Percentiles rank a stretch among this genome's conserved stretches.
phyloP scores from a whole-genome alignment of 2,113 vertebrate genomes.

The Vireo altiloquus region DNA sequence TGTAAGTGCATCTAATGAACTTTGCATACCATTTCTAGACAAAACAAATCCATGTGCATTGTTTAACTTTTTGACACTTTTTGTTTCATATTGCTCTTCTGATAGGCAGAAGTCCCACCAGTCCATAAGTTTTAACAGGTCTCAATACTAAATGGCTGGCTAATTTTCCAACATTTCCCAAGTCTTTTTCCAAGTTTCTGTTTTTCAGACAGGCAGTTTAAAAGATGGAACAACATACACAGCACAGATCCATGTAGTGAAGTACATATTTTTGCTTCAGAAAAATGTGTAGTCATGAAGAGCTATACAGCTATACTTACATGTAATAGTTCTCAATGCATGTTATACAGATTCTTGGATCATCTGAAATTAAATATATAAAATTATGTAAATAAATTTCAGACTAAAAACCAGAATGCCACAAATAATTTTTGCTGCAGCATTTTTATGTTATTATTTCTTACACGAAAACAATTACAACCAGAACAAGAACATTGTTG shows the following conservation, averaged over 20 bases:
- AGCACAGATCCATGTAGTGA: neutral
- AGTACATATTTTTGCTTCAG: neutral
- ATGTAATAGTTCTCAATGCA: conserved; percentile 85
- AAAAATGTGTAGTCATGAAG: neutral
- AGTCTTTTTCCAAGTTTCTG: neutral
- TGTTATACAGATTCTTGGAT: conserved; percentile 82
- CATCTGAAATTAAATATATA: conserved; percentile 76
- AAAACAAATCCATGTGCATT: neutral
- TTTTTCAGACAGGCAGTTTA: neutral
- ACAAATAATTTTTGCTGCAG: neutral
- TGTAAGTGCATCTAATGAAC: neutral
- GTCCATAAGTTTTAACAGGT: neutral
- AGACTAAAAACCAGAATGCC: neutral
- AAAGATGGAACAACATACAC: neutral
- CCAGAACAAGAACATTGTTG: neutral
- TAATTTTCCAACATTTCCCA: neutral
- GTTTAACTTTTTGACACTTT: neutral
- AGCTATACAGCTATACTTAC: conserved; percentile 78
- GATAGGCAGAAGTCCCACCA: neutral
- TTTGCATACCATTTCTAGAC: neutral
- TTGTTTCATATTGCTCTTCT: neutral
- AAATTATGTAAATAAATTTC: neutral
- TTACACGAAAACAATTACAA: neutral
- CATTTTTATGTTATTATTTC: neutral
- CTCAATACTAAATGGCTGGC: neutral